Percentiles rank a stretch among this genome's conserved stretches.
Evolutionary conservation across 2,113 vertebrate species (phyloP).

Genomic region (Coracopsis vasa): DNA sequence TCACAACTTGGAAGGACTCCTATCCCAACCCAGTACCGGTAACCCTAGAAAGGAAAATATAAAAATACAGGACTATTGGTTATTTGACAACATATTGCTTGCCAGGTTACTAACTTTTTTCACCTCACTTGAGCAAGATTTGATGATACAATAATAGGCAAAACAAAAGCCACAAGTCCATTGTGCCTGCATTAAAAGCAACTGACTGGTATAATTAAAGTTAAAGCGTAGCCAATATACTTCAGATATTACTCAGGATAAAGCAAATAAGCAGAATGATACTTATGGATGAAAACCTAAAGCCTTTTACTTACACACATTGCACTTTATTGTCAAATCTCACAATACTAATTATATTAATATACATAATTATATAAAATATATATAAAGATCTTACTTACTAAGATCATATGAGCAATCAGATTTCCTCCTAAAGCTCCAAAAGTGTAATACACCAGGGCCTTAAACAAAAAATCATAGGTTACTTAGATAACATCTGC

Average conservation of each 20-base stretch:
- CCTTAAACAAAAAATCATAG: constrained; percentile 72
- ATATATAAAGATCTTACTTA: constrained; percentile 72
- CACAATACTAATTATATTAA: not conserved
- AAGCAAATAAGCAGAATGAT: not conserved
- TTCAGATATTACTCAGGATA: not conserved
- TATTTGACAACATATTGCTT: not conserved
- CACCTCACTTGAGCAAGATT: not conserved
- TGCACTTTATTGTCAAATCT: not conserved
- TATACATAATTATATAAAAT: not conserved
- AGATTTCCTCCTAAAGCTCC: constrained; percentile 95
- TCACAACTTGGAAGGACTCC: constrained; percentile 97
- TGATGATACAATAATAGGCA: not conserved
- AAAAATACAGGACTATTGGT: not conserved
- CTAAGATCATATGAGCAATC: constrained; percentile 96
- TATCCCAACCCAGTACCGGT: constrained; percentile 96
- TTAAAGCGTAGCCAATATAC: not conserved
- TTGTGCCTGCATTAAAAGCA: not conserved
- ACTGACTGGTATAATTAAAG: not conserved
- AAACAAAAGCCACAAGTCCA: not conserved
- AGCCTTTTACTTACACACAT: not conserved
- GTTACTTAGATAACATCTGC: not conserved
- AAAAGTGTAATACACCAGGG: constrained; percentile 97
- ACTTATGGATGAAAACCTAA: not conserved
- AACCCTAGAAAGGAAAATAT: constrained; percentile 79
- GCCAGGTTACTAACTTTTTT: not conserved